Percentiles rank a stretch among this genome's conserved stretches.
Conservation (phyloP, 2,888 invertebrate genomes). For the Lochmaea capreae region DNA sequence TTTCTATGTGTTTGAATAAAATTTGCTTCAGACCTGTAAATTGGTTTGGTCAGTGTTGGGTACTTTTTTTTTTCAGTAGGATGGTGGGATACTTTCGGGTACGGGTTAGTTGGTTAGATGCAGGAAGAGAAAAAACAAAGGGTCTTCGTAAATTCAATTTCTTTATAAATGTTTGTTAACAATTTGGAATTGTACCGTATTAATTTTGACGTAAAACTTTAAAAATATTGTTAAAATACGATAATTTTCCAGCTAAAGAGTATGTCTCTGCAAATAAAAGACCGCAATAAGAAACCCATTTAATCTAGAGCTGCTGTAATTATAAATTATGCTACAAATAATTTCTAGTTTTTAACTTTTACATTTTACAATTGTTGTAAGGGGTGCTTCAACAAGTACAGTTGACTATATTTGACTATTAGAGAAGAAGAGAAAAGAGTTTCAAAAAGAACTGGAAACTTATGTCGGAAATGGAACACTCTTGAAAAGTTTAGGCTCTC, state of each 20-base stretch:
- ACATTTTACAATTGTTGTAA: too few relatives aligned
- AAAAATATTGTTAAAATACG: not conserved
- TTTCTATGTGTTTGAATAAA: conserved; percentile 81
- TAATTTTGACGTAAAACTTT: not conserved
- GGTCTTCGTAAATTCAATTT: conserved; percentile 12
- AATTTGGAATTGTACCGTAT: not conserved
- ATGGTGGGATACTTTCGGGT: conserved; percentile 14
- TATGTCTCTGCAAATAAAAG: not conserved
- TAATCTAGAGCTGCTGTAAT: too few relatives aligned
- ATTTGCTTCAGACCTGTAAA: conserved; percentile 62
- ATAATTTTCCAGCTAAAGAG: too few relatives aligned
- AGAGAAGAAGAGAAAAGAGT: too few relatives aligned
- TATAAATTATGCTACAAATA: too few relatives aligned
- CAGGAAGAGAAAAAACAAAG: conserved; percentile 17
- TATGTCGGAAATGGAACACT: too few relatives aligned
- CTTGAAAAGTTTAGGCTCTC: too few relatives aligned
- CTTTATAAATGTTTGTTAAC: not conserved
- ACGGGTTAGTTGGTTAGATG: conserved; percentile 15
- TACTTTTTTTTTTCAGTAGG: not conserved
- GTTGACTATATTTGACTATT: too few relatives aligned
- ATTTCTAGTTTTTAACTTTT: too few relatives aligned
- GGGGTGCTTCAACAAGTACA: too few relatives aligned
- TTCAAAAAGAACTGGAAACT: too few relatives aligned
- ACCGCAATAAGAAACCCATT: not conserved
- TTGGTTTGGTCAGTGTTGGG: not conserved